Evolutionary conservation across 2,888 invertebrate species (phyloP), one percentile per base, ranked within the genome.

Genomic region (Oscheius sp.): DNA sequence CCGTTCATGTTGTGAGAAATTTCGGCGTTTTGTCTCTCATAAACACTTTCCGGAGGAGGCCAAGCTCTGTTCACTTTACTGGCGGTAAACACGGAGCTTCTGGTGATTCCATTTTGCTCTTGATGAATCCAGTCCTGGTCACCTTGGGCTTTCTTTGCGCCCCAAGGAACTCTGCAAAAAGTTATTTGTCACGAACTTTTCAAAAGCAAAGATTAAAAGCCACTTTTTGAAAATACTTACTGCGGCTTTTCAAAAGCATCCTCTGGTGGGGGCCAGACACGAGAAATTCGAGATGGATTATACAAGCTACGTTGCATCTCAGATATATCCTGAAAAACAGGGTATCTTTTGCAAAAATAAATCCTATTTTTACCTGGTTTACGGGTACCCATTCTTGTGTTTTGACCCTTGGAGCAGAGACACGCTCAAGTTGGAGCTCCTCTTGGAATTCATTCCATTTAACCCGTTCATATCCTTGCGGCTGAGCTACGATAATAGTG

Each of bases 391-490:
- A 85, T 10, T 85, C 85, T 64, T 86, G 85, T 6, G 82, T 80
- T 50, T 82, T 79, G 31, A 83, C 82, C 20, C 70, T 71, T 10
- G 84, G 84, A 15, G 80, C 84, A 1, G 73, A 53, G 25, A 68
- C 73, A 1, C 69, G 68, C 50, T 83, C 83, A 15, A 65, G 42
- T 55, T 71, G 69, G 4, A 42, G 73, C 69, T 84, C 83, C 52
- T 82, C 83, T 0, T 81, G 84, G 71, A 82, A 85, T 65, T 84
- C 84, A 69, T 83, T 82, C 84, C 84, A 84, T 58, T 77, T 61
- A 8, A 82, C 72, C 72, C 78, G 72, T 58, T 82, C 74, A 71
- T 82, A 76, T 52, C 75, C 63, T 5, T 77, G 76, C 17, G 83
- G 81, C 55, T 81, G 74, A n/a, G 82, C 82, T 1, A 84, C 82